Conservation (phyloP, 2,888 invertebrate genomes). For the Polia nebulosa region DNA sequence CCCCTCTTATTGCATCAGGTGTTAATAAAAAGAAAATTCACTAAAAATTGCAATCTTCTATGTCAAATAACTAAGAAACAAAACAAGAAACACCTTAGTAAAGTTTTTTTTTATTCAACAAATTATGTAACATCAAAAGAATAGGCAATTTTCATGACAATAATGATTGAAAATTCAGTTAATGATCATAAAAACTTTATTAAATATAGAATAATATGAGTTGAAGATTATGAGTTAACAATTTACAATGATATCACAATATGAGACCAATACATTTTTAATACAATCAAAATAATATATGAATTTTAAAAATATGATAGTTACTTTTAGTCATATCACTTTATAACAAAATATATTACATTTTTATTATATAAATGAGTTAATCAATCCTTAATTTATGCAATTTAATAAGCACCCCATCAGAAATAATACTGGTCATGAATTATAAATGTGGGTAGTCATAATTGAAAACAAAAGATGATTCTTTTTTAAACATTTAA, state of each 20-base stretch:
- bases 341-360: slow-evolving; percentile 58
- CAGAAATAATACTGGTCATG: slow-evolving; percentile 61
- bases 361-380: slow-evolving; percentile 20
- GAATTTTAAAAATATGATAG: slow-evolving; percentile 31
- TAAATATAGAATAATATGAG: slow-evolving; percentile 45
- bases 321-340: slow-evolving; percentile 37
- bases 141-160: not conserved
- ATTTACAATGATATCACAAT: slow-evolving; percentile 81
- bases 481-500: not conserved
- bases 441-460: slow-evolving; percentile 33
- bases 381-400: slow-evolving; percentile 24
- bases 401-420: slow-evolving; percentile 29
- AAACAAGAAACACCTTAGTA: too few relatives aligned
- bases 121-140: too few relatives aligned
- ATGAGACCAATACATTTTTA: slow-evolving; percentile 83
- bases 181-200: slow-evolving; percentile 44
- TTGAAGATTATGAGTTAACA: slow-evolving; percentile 54
- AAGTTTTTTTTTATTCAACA: not conserved
- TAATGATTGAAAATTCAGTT: slow-evolving; percentile 3
- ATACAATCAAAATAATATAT: slow-evolving; percentile 61
- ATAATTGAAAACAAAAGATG: slow-evolving; percentile 18
- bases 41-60: too few relatives aligned
- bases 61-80: too few relatives aligned
- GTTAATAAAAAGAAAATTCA: too few relatives aligned
- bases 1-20: too few relatives aligned